Base-by-base conservation (phyloP, 2,888 invertebrate species). In the Dynastes tityus region DNA sequence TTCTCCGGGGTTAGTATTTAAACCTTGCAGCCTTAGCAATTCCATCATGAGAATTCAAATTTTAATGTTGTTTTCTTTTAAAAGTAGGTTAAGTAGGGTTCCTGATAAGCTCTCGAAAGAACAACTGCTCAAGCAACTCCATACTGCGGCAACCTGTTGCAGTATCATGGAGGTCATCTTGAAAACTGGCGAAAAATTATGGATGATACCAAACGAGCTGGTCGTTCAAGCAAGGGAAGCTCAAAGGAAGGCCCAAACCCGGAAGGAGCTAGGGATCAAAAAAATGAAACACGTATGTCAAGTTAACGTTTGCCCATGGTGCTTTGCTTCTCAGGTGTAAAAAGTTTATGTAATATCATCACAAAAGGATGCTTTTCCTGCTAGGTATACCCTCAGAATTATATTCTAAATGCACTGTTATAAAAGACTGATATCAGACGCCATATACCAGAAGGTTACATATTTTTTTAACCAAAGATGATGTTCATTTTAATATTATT, bases 141-240 rank as follows among this genome's bases (percentile, higher is more conserved):
- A 94, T 81, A 94, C 96, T 88, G 97, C 97, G 0, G 96, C 97
- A 4, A 93, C 95, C 84, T 97, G 96, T 84, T 96, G 96, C 86
- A 94, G 93, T 86, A 93, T 97, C 78, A 96, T 97, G 53, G 95
- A 96, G 87, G 93, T 94, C 71, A 89, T 98, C 83, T 94, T 98
- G 88, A 92, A 93, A 78, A 94, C 94, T 87, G 92, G 94, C 83
- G 93, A 95, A 79, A 92, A 92, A 81, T 90, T 98, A 79, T 97
- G 97, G 94, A 91, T 92, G 80, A 94, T 97, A 81, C 95, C 97
- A 70, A 91, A 91, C 80, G 92, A 93, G 74, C 90, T 96, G 55
- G 89, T 95, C 85, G 87, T 90, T 79, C 94, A 94, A 90, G 88
- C 95, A 84, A 88, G 90, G 53, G 87, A 88, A 80, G 85, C 87